Evolutionary conservation across 1,140 invertebrate species (phyloP), one percentile per base, ranked within the genome.

Genomic region (Pentalonia nigronervosa): DNA sequence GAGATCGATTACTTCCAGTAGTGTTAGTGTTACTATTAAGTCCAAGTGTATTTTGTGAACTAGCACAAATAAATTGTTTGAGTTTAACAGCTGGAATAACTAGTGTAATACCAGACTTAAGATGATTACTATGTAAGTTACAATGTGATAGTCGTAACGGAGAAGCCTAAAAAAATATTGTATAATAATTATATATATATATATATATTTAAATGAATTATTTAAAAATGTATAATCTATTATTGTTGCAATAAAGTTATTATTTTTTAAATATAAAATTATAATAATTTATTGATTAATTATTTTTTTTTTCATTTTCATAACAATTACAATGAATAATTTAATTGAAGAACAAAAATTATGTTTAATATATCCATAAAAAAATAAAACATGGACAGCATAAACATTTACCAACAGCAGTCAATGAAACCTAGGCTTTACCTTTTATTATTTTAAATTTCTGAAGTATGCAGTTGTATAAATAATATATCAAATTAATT

Each of bases 41-140:
- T n/a, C 94, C 94, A 0, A 87, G 25, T 91, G 90, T 53, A 93
- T 94, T 91, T 91, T 94, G 94, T 93, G 95, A 95, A 41, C 95
- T 95, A 34, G 96, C 96, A 36, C 96, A 96, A 91, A 97, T 96
- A 94, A 97, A 97, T 94, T 98, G 97, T 36, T 97, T 96, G 11
- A 98, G 94, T 88, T 97, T 95, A 93, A 98, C 96, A 94, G 97
- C 97, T 53, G 98, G 98, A 92, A 99, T 95, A 67, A 99, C 96
- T 48, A 97, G 97, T n/a, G 98, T 99, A 8, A 99, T 96, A 0
- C 99, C 99, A 41, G 97, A 97, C 94, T 98, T 97, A 17, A 98
- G 98, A 94, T 98, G 97, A 94, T 97, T 97, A 0, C 98, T 98
- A 95, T 99, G 99, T 17, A 99, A 96, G 96, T 99, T 99, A 95